Conservation (phyloP, 1,140 invertebrate species). For the Penaeus indicus region DNA sequence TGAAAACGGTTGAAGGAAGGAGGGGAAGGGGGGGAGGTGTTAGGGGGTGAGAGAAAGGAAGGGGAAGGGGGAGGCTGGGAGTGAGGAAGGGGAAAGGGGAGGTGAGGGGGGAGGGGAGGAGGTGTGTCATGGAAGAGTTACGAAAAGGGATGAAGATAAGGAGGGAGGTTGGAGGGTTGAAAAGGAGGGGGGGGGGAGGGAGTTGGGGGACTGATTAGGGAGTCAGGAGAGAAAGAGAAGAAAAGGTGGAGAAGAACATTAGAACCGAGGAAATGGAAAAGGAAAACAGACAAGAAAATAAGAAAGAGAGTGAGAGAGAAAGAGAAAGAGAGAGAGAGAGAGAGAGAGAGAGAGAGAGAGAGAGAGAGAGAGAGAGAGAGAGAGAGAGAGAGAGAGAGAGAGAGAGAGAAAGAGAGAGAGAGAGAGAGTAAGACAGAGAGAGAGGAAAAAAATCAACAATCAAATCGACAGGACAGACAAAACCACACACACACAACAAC, state of each 20-base stretch:
- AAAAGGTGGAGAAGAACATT: too few relatives aligned
- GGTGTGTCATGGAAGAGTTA: neutral
- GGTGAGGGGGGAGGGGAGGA: neutral
- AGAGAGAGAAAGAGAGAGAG: constrained; percentile 8
- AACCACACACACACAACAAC: too few relatives aligned
- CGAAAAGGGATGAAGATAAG: neutral
- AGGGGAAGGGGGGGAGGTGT: neutral
- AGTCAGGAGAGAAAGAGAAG: too few relatives aligned
- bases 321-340: neutral
- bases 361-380: neutral
- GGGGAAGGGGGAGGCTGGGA: neutral
- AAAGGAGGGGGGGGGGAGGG: neutral
- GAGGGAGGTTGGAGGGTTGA: neutral
- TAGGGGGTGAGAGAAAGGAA: too few relatives aligned
- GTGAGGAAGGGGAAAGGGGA: neutral
- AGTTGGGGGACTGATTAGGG: too few relatives aligned
- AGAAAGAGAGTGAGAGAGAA: neutral
- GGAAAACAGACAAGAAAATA: too few relatives aligned
- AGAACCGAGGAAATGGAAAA: too few relatives aligned
- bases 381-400: neutral
- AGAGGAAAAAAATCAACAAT: too few relatives aligned
- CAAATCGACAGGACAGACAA: too few relatives aligned
- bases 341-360: neutral
- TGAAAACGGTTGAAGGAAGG: too few relatives aligned
- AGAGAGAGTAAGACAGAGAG: neutral